Evolutionary conservation across 2,113 vertebrate genomes (phyloP), one percentile per base, ranked within the genome.

Genomic region (Myrmecobius fasciatus): DNA sequence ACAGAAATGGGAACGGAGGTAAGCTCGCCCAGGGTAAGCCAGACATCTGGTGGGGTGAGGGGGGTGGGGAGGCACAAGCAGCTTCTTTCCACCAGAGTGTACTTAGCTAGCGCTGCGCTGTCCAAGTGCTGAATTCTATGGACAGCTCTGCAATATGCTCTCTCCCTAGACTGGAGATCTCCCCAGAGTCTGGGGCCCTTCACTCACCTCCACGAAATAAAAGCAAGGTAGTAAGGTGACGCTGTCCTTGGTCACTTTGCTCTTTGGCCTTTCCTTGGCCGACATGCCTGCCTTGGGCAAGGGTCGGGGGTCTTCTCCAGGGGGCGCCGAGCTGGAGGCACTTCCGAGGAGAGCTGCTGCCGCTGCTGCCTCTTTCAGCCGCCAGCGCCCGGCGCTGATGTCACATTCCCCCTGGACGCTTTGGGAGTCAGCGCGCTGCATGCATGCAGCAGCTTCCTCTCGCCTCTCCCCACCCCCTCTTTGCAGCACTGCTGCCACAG

Each of bases 161-260:
- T 60, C 90, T 94, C 92, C 0, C 46, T 8, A 60, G 89, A 94
- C 96, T 97, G 95, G 67, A 83, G 36, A 43, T 43, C 17, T 43
- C 36, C 17, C n/a, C 67, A 83, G 36, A 43, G 46, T 90, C 67
- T 53, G 47, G 52, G 14, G 67, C 90, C 47, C 92, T 25, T 67
- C 95, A 98, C 99, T 98, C 98, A 99, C 99, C 99, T 99, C 99
- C 8, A 99, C 99, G 95, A 99, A 99, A 98, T 99, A 99, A 98
- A 99, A 99, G 97, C 99, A 99, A 93, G 99, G 99, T 98, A 99
- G 98, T 96, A 99, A 98, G 92, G 99, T 99, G 97, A 99, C 99
- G 96, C 99, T 99, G 98, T 99, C 99, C 98, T 99, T 99, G 98
- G 99, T 99, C 96, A 98, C 98, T 97, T 97, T 98, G 97, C 98